Percentiles rank a stretch among this genome's conserved stretches.
Evolutionary conservation across 2,888 invertebrate genomes (phyloP).

Genomic region (Sminthurinus aureus): DNA sequence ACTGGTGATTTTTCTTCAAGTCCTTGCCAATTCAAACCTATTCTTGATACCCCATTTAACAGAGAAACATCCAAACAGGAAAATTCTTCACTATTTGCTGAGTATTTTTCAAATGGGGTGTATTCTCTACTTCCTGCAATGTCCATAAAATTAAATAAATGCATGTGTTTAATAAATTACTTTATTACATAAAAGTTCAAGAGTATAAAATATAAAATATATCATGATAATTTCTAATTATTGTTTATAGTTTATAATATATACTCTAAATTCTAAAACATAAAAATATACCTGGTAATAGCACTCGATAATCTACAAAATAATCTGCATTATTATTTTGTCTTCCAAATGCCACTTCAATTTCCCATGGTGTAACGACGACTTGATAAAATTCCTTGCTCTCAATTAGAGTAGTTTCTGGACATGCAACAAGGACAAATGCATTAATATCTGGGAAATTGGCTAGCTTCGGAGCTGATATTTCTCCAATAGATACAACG

Average conservation of each 20-base stretch:
- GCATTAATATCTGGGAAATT: slow-evolving; percentile 95
- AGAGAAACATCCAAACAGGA: slow-evolving; percentile 73
- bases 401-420: slow-evolving; percentile 83
- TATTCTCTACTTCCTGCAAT: slow-evolving; percentile 34
- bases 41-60: slow-evolving; percentile 75
- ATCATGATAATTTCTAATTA: neutral
- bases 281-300: slow-evolving; percentile 70
- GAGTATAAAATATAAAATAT: neutral
- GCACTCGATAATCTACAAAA: slow-evolving; percentile 77
- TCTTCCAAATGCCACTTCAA: slow-evolving; percentile 75
- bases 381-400: slow-evolving; percentile 81
- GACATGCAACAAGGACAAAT: slow-evolving; percentile 90
- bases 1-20: slow-evolving; percentile 47
- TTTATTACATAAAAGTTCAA: slow-evolving; percentile 7
- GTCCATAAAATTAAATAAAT: neutral
- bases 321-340: slow-evolving; percentile 67
- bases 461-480: slow-evolving; percentile 92
- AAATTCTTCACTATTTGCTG: neutral
- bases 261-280: too few relatives aligned
- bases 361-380: slow-evolving; percentile 89
- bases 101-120: slow-evolving; percentile 38
- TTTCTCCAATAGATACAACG: slow-evolving; percentile 91
- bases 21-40: slow-evolving; percentile 60
- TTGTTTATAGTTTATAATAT: neutral
- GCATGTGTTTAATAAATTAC: neutral